Conservation (phyloP, 2,888 invertebrate genomes). For the Venustoraphidia nigricollis region DNA sequence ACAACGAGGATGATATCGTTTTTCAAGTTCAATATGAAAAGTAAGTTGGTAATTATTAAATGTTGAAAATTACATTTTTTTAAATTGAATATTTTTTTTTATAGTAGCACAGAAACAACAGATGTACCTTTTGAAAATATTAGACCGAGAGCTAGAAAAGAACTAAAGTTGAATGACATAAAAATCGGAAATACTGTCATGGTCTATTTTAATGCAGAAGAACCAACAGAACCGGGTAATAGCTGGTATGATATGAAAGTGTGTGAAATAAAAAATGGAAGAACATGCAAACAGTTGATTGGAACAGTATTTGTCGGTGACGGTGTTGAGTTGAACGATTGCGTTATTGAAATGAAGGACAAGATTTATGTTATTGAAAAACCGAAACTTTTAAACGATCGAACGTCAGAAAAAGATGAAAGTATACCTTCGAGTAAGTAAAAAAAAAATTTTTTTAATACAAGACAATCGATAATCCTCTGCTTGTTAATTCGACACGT, state of each 20-base stretch:
- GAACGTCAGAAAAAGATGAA: constrained; percentile 28
- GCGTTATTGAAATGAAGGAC: constrained; percentile 37
- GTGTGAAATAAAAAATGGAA: constrained; percentile 24
- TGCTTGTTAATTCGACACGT: no score
- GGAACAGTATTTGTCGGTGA: constrained; percentile 44
- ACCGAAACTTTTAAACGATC: constrained; percentile 28
- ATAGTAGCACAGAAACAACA: constrained; percentile 20
- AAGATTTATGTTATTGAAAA: constrained; percentile 53
- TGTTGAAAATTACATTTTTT: no score
- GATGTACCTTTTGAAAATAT: constrained; percentile 34
- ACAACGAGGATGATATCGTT: constrained; percentile 22
- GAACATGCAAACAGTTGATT: constrained; percentile 31
- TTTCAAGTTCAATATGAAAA: constrained; percentile 29
- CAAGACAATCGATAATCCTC: no score
- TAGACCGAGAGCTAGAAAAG: constrained; percentile 47
- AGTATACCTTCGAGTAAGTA: background rate
- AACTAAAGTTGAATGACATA: constrained; percentile 35
- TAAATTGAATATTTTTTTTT: background rate
- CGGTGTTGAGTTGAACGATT: constrained; percentile 41
- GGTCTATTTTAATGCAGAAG: constrained; percentile 60
- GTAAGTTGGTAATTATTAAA: constrained; percentile 18
- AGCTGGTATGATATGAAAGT: constrained; percentile 39
- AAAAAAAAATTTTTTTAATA: background rate
- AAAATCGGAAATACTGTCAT: constrained; percentile 45
- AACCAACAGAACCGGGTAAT: constrained; percentile 44